Percentiles rank a stretch among this genome's conserved stretches.
Evolutionary conservation across 2,113 vertebrate genomes (phyloP).

Genomic region (Willisornis vidua): DNA sequence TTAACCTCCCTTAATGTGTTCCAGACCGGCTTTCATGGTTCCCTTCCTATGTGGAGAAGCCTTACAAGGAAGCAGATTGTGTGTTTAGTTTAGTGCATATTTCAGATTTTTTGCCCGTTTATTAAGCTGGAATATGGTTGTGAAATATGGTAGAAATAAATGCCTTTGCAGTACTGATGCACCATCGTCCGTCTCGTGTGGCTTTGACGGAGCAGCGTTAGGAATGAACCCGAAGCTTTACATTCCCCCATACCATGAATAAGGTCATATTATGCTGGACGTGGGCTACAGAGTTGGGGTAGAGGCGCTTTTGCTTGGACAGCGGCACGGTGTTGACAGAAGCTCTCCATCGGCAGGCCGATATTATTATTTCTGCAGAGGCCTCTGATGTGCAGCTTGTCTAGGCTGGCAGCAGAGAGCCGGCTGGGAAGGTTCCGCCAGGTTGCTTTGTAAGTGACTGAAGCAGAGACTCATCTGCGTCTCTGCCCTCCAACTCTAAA

Average conservation of each 20-base stretch:
- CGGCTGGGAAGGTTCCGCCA: background rate
- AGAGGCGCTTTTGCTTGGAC: background rate
- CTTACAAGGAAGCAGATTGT: constrained; percentile 7
- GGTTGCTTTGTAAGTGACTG: background rate
- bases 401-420: fast-evolving
- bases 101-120: constrained; percentile 12
- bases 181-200: fast-evolving
- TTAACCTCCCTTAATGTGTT: background rate
- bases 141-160: background rate
- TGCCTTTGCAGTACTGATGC: background rate
- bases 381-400: background rate
- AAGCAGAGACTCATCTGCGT: background rate
- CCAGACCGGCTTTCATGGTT: background rate
- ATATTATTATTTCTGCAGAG: background rate
- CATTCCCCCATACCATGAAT: fast-evolving
- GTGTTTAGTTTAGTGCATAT: background rate
- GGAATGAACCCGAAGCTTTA: background rate
- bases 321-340: background rate
- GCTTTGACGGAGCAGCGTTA: background rate
- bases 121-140: background rate
- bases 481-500: background rate
- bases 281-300: fast-evolving
- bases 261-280: no score
- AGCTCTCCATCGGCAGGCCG: background rate
- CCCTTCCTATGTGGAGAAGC: background rate